Percentiles rank a stretch among this genome's conserved stretches.
Evolutionary conservation across 2,888 invertebrate species (phyloP).

Genomic region (Noctua janthina): DNA sequence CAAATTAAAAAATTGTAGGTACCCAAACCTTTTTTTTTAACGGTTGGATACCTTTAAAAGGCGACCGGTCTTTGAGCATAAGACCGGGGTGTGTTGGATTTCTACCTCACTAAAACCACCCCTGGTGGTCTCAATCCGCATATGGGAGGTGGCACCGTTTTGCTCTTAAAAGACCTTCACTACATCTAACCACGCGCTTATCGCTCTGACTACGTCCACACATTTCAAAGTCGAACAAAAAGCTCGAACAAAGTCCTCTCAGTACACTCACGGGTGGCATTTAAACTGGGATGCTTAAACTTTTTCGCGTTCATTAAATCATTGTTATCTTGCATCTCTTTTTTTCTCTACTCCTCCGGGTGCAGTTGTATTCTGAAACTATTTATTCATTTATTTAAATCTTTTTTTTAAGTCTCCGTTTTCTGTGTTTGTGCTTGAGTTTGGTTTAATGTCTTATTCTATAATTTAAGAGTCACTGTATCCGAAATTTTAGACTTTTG

Average conservation of each 20-base stretch:
- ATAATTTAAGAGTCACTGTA: not conserved
- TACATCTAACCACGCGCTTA: constrained; percentile 2
- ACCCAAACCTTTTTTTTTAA: no score
- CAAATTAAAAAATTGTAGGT: no score
- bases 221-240: constrained; percentile 60
- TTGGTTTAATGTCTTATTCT: not conserved
- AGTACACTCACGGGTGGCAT: constrained; percentile 75
- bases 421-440: not conserved
- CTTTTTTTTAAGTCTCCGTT: constrained; percentile 51
- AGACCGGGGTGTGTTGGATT: no score
- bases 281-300: constrained; percentile 74
- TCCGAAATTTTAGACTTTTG: not conserved
- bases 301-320: constrained; percentile 83
- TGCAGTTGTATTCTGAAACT: constrained; percentile 68
- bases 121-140: no score
- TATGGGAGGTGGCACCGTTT: no score
- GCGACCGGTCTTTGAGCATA: no score
- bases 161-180: no score
- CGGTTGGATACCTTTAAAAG: no score
- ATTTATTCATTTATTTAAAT: constrained; percentile 58
- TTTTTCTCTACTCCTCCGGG: constrained; percentile 69
- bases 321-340: constrained; percentile 80
- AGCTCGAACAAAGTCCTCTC: constrained; percentile 66
- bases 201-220: constrained; percentile 50
- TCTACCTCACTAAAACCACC: no score